Conservation (phyloP, 1,140 invertebrate species). For the Nasonia longicornis region DNA sequence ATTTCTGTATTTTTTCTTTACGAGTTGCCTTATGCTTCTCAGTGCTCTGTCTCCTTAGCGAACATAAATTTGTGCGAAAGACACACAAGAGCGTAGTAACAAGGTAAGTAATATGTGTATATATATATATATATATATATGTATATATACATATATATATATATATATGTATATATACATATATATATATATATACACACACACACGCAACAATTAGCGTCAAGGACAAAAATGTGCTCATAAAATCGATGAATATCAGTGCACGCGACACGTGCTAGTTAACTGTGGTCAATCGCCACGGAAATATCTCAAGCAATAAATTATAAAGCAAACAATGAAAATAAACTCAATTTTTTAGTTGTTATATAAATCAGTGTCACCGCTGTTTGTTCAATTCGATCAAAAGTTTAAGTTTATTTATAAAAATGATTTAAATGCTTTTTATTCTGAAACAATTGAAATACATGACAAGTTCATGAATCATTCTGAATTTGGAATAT, state of each 20-base stretch:
- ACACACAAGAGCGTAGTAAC: conserved; percentile 9
- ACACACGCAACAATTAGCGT: conserved; percentile 32
- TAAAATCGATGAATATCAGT: conserved; percentile 35
- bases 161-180: too few species aligned
- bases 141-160: too few species aligned
- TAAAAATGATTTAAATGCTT: background rate
- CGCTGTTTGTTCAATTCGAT: background rate
- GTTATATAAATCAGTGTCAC: background rate
- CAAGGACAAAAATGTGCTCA: conserved; percentile 14
- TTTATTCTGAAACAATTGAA: too few species aligned
- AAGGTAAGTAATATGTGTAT: conserved; percentile 31
- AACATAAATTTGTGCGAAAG: conserved; percentile 11
- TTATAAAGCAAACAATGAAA: background rate
- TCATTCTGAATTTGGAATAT: background rate
- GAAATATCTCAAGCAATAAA: background rate
- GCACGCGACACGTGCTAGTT: background rate
- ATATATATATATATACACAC: background rate
- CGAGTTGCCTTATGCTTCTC: background rate
- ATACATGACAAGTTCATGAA: background rate
- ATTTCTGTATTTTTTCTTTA: background rate
- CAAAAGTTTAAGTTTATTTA: background rate
- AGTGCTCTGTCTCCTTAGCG: background rate
- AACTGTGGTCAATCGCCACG: background rate
- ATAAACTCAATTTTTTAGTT: background rate
- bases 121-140: too few species aligned